phyloP scores from a whole-genome alignment of 2,797 vertebrate genomes.

The Crax fasciolata region DNA sequence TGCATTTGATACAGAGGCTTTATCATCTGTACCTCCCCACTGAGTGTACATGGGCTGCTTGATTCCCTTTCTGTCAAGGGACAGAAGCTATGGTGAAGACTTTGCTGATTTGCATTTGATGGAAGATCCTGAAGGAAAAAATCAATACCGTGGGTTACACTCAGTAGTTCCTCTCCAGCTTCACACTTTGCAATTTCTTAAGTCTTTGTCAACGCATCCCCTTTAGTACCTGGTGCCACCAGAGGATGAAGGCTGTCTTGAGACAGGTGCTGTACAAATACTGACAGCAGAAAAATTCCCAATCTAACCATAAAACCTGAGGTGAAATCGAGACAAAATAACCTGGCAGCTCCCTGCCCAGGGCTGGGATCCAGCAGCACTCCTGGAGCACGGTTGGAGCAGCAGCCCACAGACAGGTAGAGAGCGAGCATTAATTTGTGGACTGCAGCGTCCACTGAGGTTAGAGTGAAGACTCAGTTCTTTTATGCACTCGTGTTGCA shows the following conservation, averaged over 20 bases:
- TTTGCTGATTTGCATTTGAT: not conserved
- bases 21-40: not conserved
- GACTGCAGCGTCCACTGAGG: not conserved
- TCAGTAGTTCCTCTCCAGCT: not conserved
- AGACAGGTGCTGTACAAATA: not conserved
- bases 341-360: not conserved
- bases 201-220: not conserved
- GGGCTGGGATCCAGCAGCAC: not conserved
- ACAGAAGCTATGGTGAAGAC: not conserved
- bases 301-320: not conserved
- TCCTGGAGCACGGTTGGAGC: not conserved
- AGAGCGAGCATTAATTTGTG: conserved; percentile 14
- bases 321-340: not conserved
- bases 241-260: not conserved
- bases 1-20: not conserved
- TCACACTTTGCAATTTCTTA: not conserved
- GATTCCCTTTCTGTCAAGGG: not conserved
- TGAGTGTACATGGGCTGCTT: not conserved
- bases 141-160: not conserved
- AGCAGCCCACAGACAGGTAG: not conserved
- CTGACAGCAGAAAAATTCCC: not conserved
- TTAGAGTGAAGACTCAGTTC: conserved; percentile 15
- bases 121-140: not conserved
- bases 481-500: conserved; percentile 22
- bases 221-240: not conserved